Conservation (phyloP, 2,113 vertebrate genomes). For the Triplophysa tibetana region DNA sequence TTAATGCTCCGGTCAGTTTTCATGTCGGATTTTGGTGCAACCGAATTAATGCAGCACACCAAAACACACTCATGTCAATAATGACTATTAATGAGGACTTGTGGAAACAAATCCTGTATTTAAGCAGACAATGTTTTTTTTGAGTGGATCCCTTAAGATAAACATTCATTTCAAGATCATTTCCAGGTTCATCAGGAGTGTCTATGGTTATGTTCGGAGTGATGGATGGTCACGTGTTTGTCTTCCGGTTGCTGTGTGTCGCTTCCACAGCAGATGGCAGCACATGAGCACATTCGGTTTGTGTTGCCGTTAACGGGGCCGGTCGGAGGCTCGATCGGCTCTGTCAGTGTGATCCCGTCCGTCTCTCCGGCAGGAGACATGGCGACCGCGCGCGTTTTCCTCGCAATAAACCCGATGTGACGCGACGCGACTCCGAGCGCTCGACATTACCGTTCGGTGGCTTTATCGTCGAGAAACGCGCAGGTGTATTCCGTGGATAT, state of each 20-base stretch:
- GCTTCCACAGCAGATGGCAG: conserved; percentile 24
- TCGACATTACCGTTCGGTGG: neutral
- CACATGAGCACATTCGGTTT: neutral
- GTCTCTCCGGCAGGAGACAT: conserved; percentile 4
- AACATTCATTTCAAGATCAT: no score
- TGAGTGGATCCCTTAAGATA: no score
- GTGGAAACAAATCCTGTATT: no score
- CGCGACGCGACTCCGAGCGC: conserved; percentile 13
- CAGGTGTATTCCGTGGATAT: neutral
- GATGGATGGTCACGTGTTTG: neutral
- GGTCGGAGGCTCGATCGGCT: neutral
- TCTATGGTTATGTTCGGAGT: neutral
- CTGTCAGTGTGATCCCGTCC: neutral
- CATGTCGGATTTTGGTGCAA: no score
- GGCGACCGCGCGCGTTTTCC: conserved; percentile 4
- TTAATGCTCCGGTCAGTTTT: no score
- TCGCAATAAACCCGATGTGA: neutral
- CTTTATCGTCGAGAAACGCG: neutral
- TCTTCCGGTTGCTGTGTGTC: neutral
- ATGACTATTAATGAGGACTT: no score
- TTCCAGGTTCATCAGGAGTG: no score
- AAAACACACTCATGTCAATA: no score
- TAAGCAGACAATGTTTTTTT: no score
- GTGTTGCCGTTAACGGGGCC: neutral
- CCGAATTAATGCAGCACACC: no score